A percentile compares a stretch with the other conserved stretches of the same genome.
phyloP scores from a whole-genome alignment of 2,797 vertebrate species.

The Gallinago nigripennis region DNA sequence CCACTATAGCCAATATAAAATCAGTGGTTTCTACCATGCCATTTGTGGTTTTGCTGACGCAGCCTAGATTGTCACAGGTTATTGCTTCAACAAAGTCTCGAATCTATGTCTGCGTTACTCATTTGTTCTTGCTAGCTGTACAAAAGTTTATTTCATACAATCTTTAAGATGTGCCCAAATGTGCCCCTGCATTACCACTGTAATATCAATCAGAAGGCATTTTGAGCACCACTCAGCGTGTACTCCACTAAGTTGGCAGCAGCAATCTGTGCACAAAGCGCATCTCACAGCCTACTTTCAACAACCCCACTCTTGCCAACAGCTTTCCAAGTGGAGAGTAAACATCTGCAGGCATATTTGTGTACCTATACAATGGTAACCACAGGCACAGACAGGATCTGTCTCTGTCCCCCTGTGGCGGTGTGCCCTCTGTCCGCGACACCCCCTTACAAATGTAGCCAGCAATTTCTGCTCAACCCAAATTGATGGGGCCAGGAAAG shows the following conservation, averaged over 20 bases:
- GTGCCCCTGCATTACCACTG: neutral
- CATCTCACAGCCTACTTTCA: neutral
- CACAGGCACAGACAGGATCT: neutral
- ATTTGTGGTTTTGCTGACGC: neutral
- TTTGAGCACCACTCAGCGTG: neutral
- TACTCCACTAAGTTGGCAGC: neutral
- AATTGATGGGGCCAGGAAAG: neutral
- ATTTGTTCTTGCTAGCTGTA: neutral
- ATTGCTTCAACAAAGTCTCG: neutral
- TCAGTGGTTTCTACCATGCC: neutral
- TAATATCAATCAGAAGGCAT: neutral
- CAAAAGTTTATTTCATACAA: neutral
- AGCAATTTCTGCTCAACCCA: neutral
- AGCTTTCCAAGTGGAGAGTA: neutral
- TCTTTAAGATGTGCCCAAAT: neutral
- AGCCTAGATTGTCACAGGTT: neutral
- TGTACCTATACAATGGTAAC: neutral
- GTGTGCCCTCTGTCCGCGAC: too few species aligned
- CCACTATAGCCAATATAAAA: neutral
- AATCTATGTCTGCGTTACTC: neutral
- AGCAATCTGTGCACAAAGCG: neutral
- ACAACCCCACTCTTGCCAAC: neutral
- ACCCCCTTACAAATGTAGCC: neutral
- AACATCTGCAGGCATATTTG: neutral
- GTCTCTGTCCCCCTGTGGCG: neutral